phyloP scores from a whole-genome alignment of 1,140 invertebrate species.

The Lasaia peninsularis region DNA sequence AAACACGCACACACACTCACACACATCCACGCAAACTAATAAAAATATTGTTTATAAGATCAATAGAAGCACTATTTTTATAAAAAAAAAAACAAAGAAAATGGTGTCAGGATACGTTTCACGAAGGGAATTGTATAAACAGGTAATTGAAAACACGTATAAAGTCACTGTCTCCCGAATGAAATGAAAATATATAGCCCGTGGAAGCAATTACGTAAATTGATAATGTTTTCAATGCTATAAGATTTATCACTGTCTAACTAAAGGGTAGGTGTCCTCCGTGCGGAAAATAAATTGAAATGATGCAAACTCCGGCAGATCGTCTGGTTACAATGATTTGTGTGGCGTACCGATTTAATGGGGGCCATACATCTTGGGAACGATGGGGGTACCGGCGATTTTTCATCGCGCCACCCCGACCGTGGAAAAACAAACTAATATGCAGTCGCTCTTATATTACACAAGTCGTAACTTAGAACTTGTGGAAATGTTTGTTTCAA shows the following conservation, averaged over 20 bases:
- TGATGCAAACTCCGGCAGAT: conserved; percentile 38
- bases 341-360: conserved; percentile 51
- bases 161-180: not conserved
- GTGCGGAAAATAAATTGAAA: conserved; percentile 45
- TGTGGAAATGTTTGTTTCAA: not conserved
- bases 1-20: too few species aligned
- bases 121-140: not conserved
- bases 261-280: conserved; percentile 24
- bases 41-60: too few species aligned
- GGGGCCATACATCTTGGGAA: conserved; percentile 40
- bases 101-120: too few species aligned
- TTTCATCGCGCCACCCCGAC: conserved; percentile 40
- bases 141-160: not conserved
- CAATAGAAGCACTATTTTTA: too few species aligned
- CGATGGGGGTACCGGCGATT: conserved; percentile 34
- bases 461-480: conserved; percentile 5
- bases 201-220: conserved; percentile 12
- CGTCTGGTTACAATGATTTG: conserved; percentile 49
- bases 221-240: conserved; percentile 12
- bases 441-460: conserved; percentile 8
- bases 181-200: conserved; percentile 10
- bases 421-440: conserved; percentile 16
- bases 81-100: too few species aligned
- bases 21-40: too few species aligned
- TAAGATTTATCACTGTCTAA: conserved; percentile 15